Evolutionary conservation across 1,140 invertebrate genomes (phyloP).

Genomic region (Nephila pilipes): DNA sequence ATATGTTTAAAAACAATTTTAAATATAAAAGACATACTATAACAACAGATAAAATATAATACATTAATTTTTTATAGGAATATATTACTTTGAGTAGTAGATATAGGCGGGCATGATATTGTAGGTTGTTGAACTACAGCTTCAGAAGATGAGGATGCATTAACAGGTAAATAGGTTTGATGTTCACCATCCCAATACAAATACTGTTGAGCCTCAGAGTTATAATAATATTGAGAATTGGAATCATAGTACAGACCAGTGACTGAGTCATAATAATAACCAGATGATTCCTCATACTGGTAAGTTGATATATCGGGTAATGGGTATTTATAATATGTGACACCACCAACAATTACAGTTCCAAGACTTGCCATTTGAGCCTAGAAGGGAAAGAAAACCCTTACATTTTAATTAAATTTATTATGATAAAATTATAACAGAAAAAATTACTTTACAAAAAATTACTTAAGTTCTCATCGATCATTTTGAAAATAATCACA

Average conservation of each 20-base stretch:
- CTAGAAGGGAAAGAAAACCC: no score
- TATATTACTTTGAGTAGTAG: conserved; percentile 56
- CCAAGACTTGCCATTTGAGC: conserved; percentile 63
- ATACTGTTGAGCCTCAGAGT: conserved; percentile 93
- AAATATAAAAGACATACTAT: no score
- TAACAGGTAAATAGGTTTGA: conserved; percentile 89
- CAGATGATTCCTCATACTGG: conserved; percentile 96
- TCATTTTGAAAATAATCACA: no score
- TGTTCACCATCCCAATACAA: conserved; percentile 96
- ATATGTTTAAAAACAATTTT: no score
- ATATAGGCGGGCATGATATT: conserved; percentile 27
- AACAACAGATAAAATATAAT: no score
- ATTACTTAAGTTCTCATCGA: no score
- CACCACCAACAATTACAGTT: conserved; percentile 77
- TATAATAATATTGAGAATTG: conserved; percentile 93
- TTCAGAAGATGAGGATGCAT: background rate
- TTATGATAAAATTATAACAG: no score
- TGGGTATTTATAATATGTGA: conserved; percentile 78
- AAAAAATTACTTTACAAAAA: no score
- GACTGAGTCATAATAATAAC: conserved; percentile 96
- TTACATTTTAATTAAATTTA: background rate
- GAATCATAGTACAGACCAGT: conserved; percentile 98
- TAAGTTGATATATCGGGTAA: conserved; percentile 95
- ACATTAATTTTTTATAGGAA: no score
- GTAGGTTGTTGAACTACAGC: conserved; percentile 1